Base-by-base conservation (phyloP, 2,888 invertebrate species). In the Acanthosepion lycidas region DNA sequence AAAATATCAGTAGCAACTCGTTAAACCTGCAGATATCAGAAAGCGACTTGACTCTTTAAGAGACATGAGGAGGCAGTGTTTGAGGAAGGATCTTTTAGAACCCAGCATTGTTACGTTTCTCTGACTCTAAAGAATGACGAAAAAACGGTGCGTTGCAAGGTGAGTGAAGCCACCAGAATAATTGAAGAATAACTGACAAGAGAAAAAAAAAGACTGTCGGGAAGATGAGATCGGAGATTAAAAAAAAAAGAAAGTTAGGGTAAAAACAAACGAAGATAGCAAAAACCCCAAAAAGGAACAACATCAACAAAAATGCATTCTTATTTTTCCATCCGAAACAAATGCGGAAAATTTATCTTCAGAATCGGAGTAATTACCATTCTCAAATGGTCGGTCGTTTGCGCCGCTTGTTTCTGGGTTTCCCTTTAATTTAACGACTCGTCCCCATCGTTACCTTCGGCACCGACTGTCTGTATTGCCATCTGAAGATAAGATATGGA, bases 401-500 rank as follows among this genome's bases (percentile, higher is more conserved):
- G 33, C n/a, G 26, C 28, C 78, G 78, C 26, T n/a, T 78, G 20
- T 55, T n/a, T 78, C 28, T n/a, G 78, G 33, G 78, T 33, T n/a
- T 78, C 78, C 78, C 2, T 78, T 78, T n/a, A 78, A 78, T n/a
- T 78, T 78, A 78, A 78, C n/a, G 33, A n/a, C n/a, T 18, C 78
- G 78, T 33, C 78, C n/a, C n/a, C n/a, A 33, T 78, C 78, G 18
- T 15, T n/a, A 33, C 15, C n/a, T 78, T 78, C 78, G 18, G 15
- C 78, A 33, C n/a, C n/a, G 15, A 33, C 78, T 78, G 78, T 78
- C n/a, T 78, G 78, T 78, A 78, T 78, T 15, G n/a, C n/a, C 78
- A 78, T 78, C 78, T 78, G 33, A 78, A 78, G 78, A 78, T 78
- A 78, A 78, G 78, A 78, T 78, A 78, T n/a, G 33, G 78, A 78